Base-by-base conservation (phyloP, 2,888 invertebrate genomes). In the Mamestra brassicae region DNA sequence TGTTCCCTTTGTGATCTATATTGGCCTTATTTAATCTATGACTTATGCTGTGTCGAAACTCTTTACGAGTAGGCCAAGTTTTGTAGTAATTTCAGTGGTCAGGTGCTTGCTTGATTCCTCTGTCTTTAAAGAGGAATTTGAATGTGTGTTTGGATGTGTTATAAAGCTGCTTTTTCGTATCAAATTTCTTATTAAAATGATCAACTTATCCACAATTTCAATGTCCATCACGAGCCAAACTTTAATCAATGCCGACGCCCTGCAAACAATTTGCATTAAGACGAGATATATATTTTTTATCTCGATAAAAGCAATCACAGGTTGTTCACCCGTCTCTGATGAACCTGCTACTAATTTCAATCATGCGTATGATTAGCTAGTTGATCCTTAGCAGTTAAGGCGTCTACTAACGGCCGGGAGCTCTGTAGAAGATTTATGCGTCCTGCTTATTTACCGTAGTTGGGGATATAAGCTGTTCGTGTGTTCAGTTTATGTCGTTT, bases 401-500 rank as follows among this genome's bases (percentile, higher is more conserved):
- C 82, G 71, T 55, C 36, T 45, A 6, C 50, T 70, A 71, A 79
- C 70, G 71, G 71, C 86, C 87, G 85, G 86, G 74, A 76, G 64
- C 75, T 52, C 67, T 76, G 77, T 74, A 83, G 68, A 69, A 63
- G 88, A 86, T 86, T 86, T 86, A 87, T 86, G 76, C 50, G 63
- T 86, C 86, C 86, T 81, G 74, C 81, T 80, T 77, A 79, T 74
- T 70, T 65, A 75, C 74, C 65, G 66, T 65, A 69, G 72, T 67
- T 50, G 36, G 26, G 34, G 55, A 84, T 72, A 71, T 70, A 71
- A 58, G 68, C 57, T 34, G 26, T 66, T 71, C 38, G 54, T 74
- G 60, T 61, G 57, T 26, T 45, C 3, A 50, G 60, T 70, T 66
- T 71, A 76, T 80, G 64, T 57, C 10, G 55, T 79, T 47, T 73